Evolutionary conservation across 2,797 vertebrate species (phyloP).

Genomic region (Rhynchonycteris naso): DNA sequence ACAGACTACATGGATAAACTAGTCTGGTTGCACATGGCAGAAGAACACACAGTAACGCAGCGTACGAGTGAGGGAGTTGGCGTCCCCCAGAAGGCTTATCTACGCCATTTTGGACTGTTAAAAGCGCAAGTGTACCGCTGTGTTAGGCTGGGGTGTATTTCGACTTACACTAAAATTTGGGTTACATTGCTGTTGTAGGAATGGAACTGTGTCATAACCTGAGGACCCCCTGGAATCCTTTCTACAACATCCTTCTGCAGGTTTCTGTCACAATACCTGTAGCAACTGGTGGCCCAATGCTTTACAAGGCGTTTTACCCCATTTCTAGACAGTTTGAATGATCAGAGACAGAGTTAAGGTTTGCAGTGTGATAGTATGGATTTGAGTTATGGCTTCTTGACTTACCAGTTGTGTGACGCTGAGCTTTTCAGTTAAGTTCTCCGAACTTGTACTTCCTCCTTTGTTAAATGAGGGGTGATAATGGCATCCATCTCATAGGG

Average conservation of each 20-base stretch:
- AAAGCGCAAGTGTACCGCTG: too few relatives aligned
- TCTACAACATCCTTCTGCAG: neutral
- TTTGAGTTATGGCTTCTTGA: neutral
- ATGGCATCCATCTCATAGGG: neutral
- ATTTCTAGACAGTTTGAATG: neutral
- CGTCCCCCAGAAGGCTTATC: too few relatives aligned
- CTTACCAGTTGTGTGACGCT: neutral
- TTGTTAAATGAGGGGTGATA: slow-evolving; percentile 4
- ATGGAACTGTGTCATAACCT: too few relatives aligned
- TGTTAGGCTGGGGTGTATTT: too few relatives aligned
- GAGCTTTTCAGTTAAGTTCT: neutral
- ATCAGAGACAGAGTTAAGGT: neutral
- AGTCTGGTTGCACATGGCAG: too few relatives aligned
- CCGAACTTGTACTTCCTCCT: neutral
- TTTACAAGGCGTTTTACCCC: neutral
- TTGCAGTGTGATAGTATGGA: neutral
- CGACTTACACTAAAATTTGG: too few relatives aligned
- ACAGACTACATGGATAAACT: too few relatives aligned
- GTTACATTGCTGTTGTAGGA: too few relatives aligned
- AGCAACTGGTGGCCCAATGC: neutral
- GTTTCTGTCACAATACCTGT: neutral
- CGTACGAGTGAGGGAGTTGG: too few relatives aligned
- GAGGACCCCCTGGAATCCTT: neutral
- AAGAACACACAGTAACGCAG: too few relatives aligned
- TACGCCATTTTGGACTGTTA: too few relatives aligned